Conservation (phyloP, 2,797 vertebrate genomes). For the Hemibagrus guttatus region DNA sequence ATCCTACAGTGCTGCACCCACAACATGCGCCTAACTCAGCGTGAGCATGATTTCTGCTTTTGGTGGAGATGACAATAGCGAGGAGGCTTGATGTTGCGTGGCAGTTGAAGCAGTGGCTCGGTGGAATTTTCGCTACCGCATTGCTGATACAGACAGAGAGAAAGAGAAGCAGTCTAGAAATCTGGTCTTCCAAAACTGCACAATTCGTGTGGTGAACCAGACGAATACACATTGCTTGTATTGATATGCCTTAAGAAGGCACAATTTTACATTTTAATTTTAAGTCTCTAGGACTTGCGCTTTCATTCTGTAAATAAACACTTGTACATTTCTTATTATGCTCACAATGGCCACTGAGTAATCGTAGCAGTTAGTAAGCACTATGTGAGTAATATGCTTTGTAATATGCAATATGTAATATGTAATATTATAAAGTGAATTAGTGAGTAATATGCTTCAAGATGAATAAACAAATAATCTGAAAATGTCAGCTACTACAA, state of each 20-base stretch:
- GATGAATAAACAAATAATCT: not conserved
- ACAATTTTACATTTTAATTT: not conserved
- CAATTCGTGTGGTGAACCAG: not conserved
- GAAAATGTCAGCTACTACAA: not conserved
- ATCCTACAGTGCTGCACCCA: constrained; percentile 2
- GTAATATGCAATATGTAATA: too few relatives aligned
- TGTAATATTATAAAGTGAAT: too few relatives aligned
- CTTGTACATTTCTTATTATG: not conserved
- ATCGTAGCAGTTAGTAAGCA: not conserved
- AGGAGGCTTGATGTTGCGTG: constrained; percentile 30
- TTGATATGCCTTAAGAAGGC: not conserved
- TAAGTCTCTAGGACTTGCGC: not conserved
- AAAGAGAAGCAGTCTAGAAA: constrained; percentile 8
- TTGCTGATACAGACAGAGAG: constrained; percentile 6
- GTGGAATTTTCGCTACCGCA: constrained; percentile 3
- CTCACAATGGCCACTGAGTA: not conserved
- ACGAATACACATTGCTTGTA: not conserved
- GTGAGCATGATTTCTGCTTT: constrained; percentile 17
- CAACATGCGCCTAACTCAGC: constrained; percentile 8
- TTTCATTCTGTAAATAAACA: not conserved
- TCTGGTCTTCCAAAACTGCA: not conserved
- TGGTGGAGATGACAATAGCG: constrained; percentile 27
- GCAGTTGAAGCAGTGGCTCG: constrained; percentile 21
- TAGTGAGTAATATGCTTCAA: not conserved
- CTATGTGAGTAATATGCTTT: not conserved